A percentile compares a stretch with the other conserved stretches of the same genome.
These are phyloP conservation scores for Galeopterus variegatus DNA, from an alignment of 2,113 vertebrate species.

Conservation along the genomic window DNA sequence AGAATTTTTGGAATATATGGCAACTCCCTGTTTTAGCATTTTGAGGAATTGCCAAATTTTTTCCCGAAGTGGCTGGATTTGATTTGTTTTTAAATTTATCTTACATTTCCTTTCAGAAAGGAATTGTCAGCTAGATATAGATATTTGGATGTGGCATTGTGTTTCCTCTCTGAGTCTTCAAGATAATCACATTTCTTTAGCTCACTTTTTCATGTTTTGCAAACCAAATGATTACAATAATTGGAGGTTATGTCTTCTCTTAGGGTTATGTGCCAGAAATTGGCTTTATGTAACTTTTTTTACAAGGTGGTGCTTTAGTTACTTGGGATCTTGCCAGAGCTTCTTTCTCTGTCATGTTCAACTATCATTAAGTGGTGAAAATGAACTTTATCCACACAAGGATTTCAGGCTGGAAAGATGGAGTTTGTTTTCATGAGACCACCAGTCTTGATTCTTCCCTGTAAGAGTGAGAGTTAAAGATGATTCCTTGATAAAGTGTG, in stretches of 20 bases:
- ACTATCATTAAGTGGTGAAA: background rate
- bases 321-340: background rate
- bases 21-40: background rate
- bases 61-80: background rate
- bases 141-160: background rate
- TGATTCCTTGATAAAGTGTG: background rate
- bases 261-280: background rate
- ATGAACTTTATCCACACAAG: background rate
- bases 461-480: background rate
- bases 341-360: background rate
- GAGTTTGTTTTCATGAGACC: background rate
- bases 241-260: background rate
- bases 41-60: background rate
- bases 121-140: background rate
- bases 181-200: background rate
- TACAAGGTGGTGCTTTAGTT: background rate
- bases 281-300: background rate
- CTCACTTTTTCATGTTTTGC: background rate
- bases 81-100: conserved; percentile 42
- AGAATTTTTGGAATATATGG: background rate
- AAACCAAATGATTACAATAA: conserved; percentile 32
- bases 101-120: background rate
- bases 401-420: background rate
- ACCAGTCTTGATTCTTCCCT: background rate
- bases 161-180: background rate